Evolutionary conservation across 1,140 invertebrate species (phyloP).

Genomic region (Bradysia coprophila): DNA sequence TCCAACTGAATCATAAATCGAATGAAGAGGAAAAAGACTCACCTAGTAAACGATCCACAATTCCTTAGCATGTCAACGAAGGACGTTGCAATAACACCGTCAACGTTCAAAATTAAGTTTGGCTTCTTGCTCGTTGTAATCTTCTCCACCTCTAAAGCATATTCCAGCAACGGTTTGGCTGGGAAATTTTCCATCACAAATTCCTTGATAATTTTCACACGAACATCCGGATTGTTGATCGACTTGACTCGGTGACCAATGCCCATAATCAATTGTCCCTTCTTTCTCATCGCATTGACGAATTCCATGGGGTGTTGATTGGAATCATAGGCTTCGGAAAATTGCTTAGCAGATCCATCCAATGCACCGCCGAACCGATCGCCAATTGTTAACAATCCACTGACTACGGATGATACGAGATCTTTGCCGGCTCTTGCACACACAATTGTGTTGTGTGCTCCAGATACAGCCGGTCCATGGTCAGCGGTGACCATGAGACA

Average conservation of each 20-base stretch:
- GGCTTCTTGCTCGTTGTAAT: constrained; percentile 99
- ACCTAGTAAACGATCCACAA: constrained; percentile 83
- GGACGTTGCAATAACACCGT: constrained; percentile 91
- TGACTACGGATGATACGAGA: constrained; percentile 91
- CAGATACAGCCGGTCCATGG: constrained; percentile 96
- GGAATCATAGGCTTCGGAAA: constrained; percentile 86
- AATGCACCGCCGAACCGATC: constrained; percentile 97
- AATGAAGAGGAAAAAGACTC: background rate
- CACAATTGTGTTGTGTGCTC: constrained; percentile 98
- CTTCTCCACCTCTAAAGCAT: constrained; percentile 95
- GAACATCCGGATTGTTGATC: constrained; percentile 97
- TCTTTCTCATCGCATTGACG: constrained; percentile 93
- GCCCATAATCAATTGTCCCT: constrained; percentile 97
- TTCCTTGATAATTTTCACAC: constrained; percentile 92
- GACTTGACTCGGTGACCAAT: constrained; percentile 98
- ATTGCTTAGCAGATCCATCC: constrained; percentile 90
- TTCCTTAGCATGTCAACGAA: constrained; percentile 94
- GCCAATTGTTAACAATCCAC: constrained; percentile 94
- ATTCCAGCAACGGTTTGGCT: constrained; percentile 76
- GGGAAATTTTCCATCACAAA: constrained; percentile 91
- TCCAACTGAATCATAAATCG: background rate
- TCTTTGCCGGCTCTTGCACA: constrained; percentile 98
- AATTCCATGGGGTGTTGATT: constrained; percentile 95
- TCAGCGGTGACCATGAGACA: constrained; percentile 98
- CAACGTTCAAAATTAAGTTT: constrained; percentile 97